A percentile compares a stretch with the other conserved stretches of the same genome.
These are phyloP conservation scores for Phengaris alcon DNA, from an alignment of 2,888 invertebrate genomes.

Conservation along the genomic window DNA sequence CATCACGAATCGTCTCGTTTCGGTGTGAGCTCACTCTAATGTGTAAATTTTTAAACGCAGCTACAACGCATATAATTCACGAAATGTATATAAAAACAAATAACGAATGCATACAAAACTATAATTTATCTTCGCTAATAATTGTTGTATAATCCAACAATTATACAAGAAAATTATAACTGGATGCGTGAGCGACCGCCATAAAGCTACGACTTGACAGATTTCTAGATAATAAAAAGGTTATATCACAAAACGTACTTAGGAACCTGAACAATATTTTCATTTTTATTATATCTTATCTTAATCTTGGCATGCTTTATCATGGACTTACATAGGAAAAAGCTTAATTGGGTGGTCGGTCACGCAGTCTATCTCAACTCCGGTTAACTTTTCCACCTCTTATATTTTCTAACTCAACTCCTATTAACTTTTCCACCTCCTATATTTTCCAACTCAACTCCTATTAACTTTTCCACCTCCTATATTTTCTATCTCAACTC, in stretches of 20 bases:
- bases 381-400: constrained; percentile 53
- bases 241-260: constrained; percentile 35
- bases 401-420: no score
- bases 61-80: neutral
- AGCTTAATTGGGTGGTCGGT: constrained; percentile 50
- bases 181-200: constrained; percentile 21
- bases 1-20: no score
- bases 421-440: constrained; percentile 49
- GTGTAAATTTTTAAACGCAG: neutral
- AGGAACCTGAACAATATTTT: constrained; percentile 41
- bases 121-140: constrained; percentile 48
- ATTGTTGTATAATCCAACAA: constrained; percentile 32
- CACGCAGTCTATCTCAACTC: constrained; percentile 62
- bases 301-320: constrained; percentile 41
- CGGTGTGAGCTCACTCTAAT: neutral
- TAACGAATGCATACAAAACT: constrained; percentile 37
- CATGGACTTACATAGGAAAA: constrained; percentile 38
- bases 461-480: no score
- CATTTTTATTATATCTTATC: constrained; percentile 42
- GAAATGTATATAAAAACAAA: constrained; percentile 28
- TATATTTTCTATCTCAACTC: constrained; percentile 50
- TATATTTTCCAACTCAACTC: no score
- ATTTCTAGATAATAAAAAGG: constrained; percentile 33
- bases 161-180: constrained; percentile 25
- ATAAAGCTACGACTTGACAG: constrained; percentile 27